These are phyloP conservation scores for Pemphigus obesinymphae DNA, from an alignment of 1,140 invertebrate genomes.

Conservation along the genomic window DNA sequence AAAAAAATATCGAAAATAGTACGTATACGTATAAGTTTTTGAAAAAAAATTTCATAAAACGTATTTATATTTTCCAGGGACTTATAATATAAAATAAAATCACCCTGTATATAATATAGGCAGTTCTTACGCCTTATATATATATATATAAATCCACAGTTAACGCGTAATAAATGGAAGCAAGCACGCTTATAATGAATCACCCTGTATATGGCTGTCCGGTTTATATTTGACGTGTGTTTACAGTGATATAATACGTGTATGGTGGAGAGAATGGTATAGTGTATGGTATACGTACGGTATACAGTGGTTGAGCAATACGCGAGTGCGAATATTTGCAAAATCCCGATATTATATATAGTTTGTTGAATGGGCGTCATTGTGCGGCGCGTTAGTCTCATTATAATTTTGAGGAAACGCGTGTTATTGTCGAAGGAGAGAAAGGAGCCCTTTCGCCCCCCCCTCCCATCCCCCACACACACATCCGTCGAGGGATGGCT, in stretches of 20 bases:
- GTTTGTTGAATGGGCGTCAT: background rate
- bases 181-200: background rate
- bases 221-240: background rate
- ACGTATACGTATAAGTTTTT: no score
- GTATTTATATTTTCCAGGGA: no score
- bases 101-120: background rate
- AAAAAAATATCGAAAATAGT: no score
- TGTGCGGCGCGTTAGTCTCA: background rate
- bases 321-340: background rate
- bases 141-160: no score
- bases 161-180: no score
- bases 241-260: background rate
- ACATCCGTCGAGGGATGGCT: no score
- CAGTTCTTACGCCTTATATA: no score
- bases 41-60: no score
- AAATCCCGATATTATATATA: background rate
- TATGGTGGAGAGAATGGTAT: background rate
- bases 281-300: background rate
- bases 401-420: background rate
- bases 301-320: background rate
- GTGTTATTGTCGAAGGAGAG: background rate
- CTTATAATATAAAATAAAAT: no score
- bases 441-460: background rate
- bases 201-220: background rate
- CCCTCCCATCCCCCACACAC: no score